Base-by-base conservation (phyloP, 2,888 invertebrate genomes). In the Thymelicus lineola region DNA sequence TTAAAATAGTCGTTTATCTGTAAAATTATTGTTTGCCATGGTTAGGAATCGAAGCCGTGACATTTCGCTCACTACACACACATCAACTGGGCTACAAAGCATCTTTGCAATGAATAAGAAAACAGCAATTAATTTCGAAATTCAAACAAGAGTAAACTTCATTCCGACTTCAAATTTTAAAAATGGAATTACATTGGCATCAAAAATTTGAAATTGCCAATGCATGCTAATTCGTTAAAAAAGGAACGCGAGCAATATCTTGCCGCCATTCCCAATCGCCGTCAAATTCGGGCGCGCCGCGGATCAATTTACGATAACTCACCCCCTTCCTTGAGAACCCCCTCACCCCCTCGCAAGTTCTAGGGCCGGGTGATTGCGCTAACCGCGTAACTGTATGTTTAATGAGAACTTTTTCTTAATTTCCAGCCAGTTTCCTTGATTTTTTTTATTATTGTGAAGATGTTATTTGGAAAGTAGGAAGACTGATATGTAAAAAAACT, bases 241-340 rank as follows among this genome's bases (percentile, higher is more conserved):
- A 67, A 57, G 35, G 38, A 66, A 60, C 42, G 20, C 53, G 53
- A 53, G 53, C 50, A 38, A 50, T 36, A 62, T 68, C 55, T 68
- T 68, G 53, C 67, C 61, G 67, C 67, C 53, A 53, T 61, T 67
- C 45, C 53, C 67, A 68, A 68, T 68, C 67, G 67, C 67, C 67
- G 67, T 81, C 75, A 80, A 80, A 80, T 82, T 80, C 78, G 75
- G 79, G 79, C 75, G 77, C 75, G 75, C 73, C 71, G 73, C 73
- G 67, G 67, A 68, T 68, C 67, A 68, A 68, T 68, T 68, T 68
- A 68, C 67, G 67, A 68, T 68, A 68, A 62, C 67, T 62, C 60
- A 66, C 45, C 68, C 61, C 61, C 57, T 48, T 68, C 68, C 68
- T 68, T 68, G 48, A 68, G 68, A 62, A 17, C 66, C 61, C 62